Evolutionary conservation across 2,888 invertebrate species (phyloP), one percentile per base, ranked within the genome.

Genomic region (Volucella inflata): DNA sequence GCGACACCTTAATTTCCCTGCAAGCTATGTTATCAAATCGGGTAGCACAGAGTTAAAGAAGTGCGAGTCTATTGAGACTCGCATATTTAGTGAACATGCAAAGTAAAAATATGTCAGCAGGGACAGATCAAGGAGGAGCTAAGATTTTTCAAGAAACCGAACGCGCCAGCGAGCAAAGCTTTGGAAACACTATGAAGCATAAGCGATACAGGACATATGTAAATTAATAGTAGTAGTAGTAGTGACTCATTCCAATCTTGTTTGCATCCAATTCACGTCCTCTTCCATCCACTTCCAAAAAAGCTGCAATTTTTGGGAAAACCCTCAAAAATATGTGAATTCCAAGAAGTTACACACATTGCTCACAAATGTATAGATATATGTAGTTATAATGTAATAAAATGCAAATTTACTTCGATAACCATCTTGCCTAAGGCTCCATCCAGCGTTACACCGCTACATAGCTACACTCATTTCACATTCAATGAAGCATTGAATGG

Each of bases 401-500:
- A 48, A 75, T 59, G 57, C 64, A 71, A 76, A 71, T 64, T 40
- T 64, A 8, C 11, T 14, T n/a, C 14, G 21, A 53, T 72, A 57
- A 77, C 57, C 55, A 38, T 51, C 50, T 17, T 14, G 48, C 16
- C 17, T 17, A 71, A 62, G 10, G 2, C 48, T 42, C 10, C 40
- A 67, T 10, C n/a, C 17, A 53, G 30, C 74, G 68, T 17, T 50
- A 46, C 53, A 38, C 46, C 17, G 11, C 12, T 17, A 36, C 16
- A 12, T 16, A 72, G 9, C 8, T 48, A 44, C 6, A 55, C 81
- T 85, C 68, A 85, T 77, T 85, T 72, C 71, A 72, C 68, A 85
- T 85, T 85, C 85, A 81, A 72, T 85, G 81, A 77, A 81, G 81
- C 85, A 62, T 76, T 72, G 76, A 81, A 81, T 77, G 76, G 76